These are phyloP conservation scores for Tamias sibiricus DNA, from an alignment of 2,113 vertebrate species.

Conservation along the genomic window DNA sequence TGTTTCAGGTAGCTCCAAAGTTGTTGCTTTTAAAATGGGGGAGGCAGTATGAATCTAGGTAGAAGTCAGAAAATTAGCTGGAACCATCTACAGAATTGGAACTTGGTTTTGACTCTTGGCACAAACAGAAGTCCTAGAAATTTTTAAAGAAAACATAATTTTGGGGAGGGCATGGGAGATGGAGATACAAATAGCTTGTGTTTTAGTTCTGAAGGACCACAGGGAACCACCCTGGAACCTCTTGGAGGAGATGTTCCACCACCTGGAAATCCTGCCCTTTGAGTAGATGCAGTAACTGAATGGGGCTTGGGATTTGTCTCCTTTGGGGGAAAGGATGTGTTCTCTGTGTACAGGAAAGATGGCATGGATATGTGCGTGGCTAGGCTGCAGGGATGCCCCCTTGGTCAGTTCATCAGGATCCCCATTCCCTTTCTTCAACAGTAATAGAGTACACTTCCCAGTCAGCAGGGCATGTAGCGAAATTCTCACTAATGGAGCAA, in stretches of 20 bases:
- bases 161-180: background rate
- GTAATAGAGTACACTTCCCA: background rate
- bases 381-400: background rate
- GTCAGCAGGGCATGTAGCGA: background rate
- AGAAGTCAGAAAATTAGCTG: slow-evolving; percentile 19
- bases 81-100: background rate
- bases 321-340: background rate
- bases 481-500: background rate
- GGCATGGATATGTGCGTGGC: background rate
- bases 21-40: background rate
- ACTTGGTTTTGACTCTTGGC: background rate
- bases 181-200: background rate
- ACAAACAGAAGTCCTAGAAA: background rate
- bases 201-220: background rate
- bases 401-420: background rate
- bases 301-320: background rate
- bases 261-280: background rate
- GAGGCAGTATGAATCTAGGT: background rate
- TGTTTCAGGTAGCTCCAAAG: background rate
- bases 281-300: background rate
- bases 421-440: background rate
- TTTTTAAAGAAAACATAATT: background rate
- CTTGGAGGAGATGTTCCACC: background rate
- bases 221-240: background rate
- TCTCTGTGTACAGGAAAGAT: background rate